Evolutionary conservation across 2,113 vertebrate genomes (phyloP), one percentile per base, ranked within the genome.

Genomic region (Bungarus multicinctus): DNA sequence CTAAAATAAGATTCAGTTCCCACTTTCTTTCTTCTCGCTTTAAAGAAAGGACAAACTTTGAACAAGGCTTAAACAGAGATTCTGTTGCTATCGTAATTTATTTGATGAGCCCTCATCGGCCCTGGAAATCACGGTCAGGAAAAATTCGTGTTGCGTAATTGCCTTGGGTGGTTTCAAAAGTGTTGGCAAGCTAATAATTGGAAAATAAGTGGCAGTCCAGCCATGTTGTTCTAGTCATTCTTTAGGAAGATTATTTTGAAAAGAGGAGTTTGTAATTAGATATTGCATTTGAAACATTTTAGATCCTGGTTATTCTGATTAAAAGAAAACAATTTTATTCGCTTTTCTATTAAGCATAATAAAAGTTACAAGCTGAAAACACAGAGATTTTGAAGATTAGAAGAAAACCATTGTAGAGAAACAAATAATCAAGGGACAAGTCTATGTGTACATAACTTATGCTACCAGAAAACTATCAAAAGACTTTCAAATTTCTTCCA

Each of bases 131-230:
- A 1, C 52, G 16, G 8, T 90, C 93, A 94, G 92, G 39, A 1
- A 14, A 58, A 22, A 1, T 0, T 87, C 88, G 53, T 3, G 45
- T 50, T n/a, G 92, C 89, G 89, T 90, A 85, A n/a, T 85, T 58
- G 91, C 0, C 4, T 89, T 18, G 0, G 47, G 0, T 89, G 0
- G 58, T 43, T 52, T 0, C 5, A 20, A 23, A 86, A 0, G 34
- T 69, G 14, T 10, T 94, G 23, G 14, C 92, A 45, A 91, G 6
- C 87, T 85, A 57, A 90, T 45, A 89, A 64, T 25, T 5, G 39
- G 52, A 92, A 93, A n/a, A 7, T 0, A 92, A 92, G 74, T 0
- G 58, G 20, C 87, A 92, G 89, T 27, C 30, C 60, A 34, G n/a
- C 90, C 25, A n/a, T 87, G n/a, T 1, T 52, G 5, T 86, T 74